phyloP scores from a whole-genome alignment of 2,888 invertebrate genomes.

The Hemistola chrysoprasaria region DNA sequence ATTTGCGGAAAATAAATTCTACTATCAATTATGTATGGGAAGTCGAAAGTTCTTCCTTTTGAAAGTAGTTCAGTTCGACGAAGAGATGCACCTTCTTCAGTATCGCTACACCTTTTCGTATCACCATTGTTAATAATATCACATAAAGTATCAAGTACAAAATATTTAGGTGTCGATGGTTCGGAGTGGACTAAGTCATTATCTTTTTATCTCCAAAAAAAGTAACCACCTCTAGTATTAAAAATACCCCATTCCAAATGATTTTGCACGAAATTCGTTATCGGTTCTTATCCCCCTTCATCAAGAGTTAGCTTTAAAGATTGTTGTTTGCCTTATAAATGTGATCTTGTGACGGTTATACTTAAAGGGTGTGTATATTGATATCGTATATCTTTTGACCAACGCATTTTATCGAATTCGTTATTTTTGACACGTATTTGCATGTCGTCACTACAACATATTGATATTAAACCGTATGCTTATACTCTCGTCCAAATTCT shows the following conservation, averaged over 20 bases:
- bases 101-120: too few species aligned
- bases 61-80: too few species aligned
- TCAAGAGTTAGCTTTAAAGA: slow-evolving; percentile 80
- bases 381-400: slow-evolving; percentile 40
- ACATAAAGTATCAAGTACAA: slow-evolving; percentile 75
- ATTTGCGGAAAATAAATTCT: too few species aligned
- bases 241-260: slow-evolving; percentile 59
- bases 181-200: slow-evolving; percentile 52
- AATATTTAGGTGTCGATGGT: slow-evolving; percentile 62
- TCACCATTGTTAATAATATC: too few species aligned
- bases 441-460: too few species aligned
- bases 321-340: slow-evolving; percentile 82
- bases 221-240: slow-evolving; percentile 52
- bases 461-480: too few species aligned
- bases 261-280: slow-evolving; percentile 49
- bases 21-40: too few species aligned
- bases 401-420: too few species aligned
- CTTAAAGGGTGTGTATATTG: slow-evolving; percentile 63
- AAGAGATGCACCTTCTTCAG: too few species aligned
- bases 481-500: too few species aligned
- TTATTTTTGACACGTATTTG: too few species aligned
- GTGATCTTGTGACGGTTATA: slow-evolving; percentile 81
- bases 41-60: too few species aligned
- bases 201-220: slow-evolving; percentile 43
- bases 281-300: slow-evolving; percentile 57